A percentile compares a stretch with the other conserved stretches of the same genome.
phyloP scores from a whole-genome alignment of 2,113 vertebrate species.

The Eubucco bourcierii region DNA sequence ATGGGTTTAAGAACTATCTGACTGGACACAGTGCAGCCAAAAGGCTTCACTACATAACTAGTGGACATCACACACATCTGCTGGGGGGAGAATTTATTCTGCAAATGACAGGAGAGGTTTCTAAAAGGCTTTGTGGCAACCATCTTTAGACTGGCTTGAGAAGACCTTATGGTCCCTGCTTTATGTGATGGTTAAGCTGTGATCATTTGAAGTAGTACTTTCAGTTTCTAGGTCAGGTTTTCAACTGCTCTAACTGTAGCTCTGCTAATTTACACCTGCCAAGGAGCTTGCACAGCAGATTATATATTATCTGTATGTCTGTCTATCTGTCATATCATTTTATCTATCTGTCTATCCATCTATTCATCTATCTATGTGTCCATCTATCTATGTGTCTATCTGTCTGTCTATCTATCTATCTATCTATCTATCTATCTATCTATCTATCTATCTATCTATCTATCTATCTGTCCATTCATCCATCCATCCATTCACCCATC shows the following conservation, averaged over 20 bases:
- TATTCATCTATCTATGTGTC: too few species aligned
- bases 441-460: too few species aligned
- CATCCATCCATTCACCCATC: too few species aligned
- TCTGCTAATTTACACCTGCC: background rate
- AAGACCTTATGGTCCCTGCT: background rate
- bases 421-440: too few species aligned
- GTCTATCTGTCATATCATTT: too few species aligned
- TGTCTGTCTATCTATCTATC: too few species aligned
- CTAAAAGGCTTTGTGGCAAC: background rate
- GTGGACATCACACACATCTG: background rate
- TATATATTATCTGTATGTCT: too few species aligned
- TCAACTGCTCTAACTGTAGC: background rate
- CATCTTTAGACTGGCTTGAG: background rate
- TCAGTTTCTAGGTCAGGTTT: background rate
- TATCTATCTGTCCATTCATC: too few species aligned
- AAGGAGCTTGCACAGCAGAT: background rate
- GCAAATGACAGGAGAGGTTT: background rate
- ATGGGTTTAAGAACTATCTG: constrained; percentile 22
- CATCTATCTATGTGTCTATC: too few species aligned
- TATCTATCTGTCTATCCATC: too few species aligned
- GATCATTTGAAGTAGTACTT: background rate
- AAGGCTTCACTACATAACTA: background rate
- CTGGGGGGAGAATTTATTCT: background rate
- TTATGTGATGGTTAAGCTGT: background rate
- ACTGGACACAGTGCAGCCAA: constrained; percentile 9